These are phyloP conservation scores for Liodrosophila aerea DNA, from an alignment of 2,888 invertebrate genomes.

Conservation along the genomic window DNA sequence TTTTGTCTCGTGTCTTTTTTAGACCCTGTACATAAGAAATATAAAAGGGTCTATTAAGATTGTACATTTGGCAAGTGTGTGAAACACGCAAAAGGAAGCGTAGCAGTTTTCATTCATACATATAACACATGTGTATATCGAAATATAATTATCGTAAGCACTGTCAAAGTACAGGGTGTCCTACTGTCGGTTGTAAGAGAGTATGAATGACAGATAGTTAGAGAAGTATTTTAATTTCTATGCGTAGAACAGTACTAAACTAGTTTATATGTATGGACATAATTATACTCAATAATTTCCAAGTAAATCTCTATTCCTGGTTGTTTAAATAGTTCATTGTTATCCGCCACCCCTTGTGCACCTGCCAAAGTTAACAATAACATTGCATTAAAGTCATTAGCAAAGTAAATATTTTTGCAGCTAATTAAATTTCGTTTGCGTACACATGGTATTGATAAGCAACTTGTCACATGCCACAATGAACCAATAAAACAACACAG, in stretches of 20 bases:
- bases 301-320: too few relatives aligned
- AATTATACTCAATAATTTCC: slow-evolving; percentile 24
- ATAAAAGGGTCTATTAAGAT: too few relatives aligned
- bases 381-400: slow-evolving; percentile 58
- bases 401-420: slow-evolving; percentile 64
- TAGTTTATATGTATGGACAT: slow-evolving; percentile 27
- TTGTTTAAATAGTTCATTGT: too few relatives aligned
- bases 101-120: not conserved
- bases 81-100: too few relatives aligned
- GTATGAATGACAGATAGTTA: too few relatives aligned
- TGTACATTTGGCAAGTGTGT: too few relatives aligned
- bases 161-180: too few relatives aligned
- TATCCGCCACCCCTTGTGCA: not conserved
- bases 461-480: slow-evolving; percentile 5
- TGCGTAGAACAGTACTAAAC: not conserved
- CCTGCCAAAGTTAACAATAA: slow-evolving; percentile 33
- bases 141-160: too few relatives aligned
- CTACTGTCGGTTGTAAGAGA: too few relatives aligned
- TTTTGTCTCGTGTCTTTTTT: slow-evolving; percentile 40
- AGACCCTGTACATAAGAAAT: not conserved
- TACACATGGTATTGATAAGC: slow-evolving; percentile 30
- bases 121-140: not conserved
- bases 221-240: slow-evolving; percentile 10
- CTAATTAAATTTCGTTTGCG: slow-evolving; percentile 65
- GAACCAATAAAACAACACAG: slow-evolving; percentile 18